Evolutionary conservation across 2,113 vertebrate species (phyloP), one percentile per base, ranked within the genome.

Genomic region (Pseudonaja textilis): DNA sequence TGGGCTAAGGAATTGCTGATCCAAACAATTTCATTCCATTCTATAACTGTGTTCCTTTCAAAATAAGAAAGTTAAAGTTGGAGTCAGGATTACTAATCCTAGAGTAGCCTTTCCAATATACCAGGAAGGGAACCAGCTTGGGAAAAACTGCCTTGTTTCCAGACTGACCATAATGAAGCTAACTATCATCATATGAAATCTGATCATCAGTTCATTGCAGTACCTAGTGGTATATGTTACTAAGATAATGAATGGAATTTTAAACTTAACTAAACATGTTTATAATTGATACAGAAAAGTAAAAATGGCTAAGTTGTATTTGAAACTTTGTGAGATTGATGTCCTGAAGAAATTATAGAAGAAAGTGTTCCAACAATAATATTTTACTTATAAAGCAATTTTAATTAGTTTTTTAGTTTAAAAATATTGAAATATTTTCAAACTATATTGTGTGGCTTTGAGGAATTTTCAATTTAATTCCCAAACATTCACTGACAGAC

Each of bases 231-330:
- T 50, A 87, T 87, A 5, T 52, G 16, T 87, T 29, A 61, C 14
- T 87, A 61, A 64, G n/a, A 88, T 34, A 42, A 26, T 45, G 90
- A 45, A 47, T 85, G 54, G 34, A 42, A 54, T 52, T 92, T 87
- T n/a, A 88, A 39, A 54, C 26, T 12, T 88, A 92, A 69, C 18
- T 8, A 64, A 92, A 14, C 61, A 74, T 39, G 12, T 61, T 59
- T 87, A 20, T 5, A n/a, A 50, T 91, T 91, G 54, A 47, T 47
- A 52, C 12, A 87, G 74, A 85, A 90, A 64, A 87, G 85, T 89
- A 95, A 95, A 95, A 87, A 93, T 39, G 93, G 89, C 14, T 11
- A 87, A 88, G 5, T 95, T 96, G 91, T 91, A 74, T 93, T 95
- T 7, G 91, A 94, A 94, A 87, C 1, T 57, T 42, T n/a, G 87